Base-by-base conservation (phyloP, 2,113 vertebrate species). In the Todiramphus saurophagus region DNA sequence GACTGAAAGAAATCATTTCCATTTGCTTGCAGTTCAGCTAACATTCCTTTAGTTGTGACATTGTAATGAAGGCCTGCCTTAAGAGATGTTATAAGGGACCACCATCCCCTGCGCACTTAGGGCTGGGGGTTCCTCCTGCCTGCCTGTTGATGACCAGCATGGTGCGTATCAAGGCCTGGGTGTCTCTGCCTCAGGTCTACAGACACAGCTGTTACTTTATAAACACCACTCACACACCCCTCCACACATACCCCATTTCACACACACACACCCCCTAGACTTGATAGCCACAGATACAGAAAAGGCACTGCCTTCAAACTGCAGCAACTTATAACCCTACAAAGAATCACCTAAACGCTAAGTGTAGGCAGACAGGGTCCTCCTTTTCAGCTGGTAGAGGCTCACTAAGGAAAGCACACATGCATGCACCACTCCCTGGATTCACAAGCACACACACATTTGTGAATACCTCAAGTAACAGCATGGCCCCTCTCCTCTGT, bases 401-500 rank as follows among this genome's bases (percentile, higher is more conserved):
- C 12, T 77, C 39, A 53, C 44, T 27, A 60, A 7, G 5, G 27
- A 62, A 53, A 60, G 13, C 55, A 60, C 27, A 33, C 23, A 27
- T 0, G 2, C 46, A 69, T 5, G 1, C 16, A 37, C 16, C 31
- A 43, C 37, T 51, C 13, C 37, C 31, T 44, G 37, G 16, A 13
- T 53, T 60, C 16, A 7, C 31, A 44, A 77, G 20, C 5, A 30
- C 8, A 39, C 18, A 68, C 11, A 27, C 2, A 30, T n/a, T 19
- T 63, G 33, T 79, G 48, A 14, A 53, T 51, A 17, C 5, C 28
- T 24, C 23, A 55, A 7, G 17, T 23, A 37, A 7, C 39, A 62
- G 28, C 23, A n/a, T 4, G 3, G 11, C 6, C 20, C 3, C 6
- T 9, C 10, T 24, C 3, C 6, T 9, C 10, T 24, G 33, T 23